A percentile compares a stretch with the other conserved stretches of the same genome.
Evolutionary conservation across 2,888 invertebrate species (phyloP).

Genomic region (Plebejus anna): DNA sequence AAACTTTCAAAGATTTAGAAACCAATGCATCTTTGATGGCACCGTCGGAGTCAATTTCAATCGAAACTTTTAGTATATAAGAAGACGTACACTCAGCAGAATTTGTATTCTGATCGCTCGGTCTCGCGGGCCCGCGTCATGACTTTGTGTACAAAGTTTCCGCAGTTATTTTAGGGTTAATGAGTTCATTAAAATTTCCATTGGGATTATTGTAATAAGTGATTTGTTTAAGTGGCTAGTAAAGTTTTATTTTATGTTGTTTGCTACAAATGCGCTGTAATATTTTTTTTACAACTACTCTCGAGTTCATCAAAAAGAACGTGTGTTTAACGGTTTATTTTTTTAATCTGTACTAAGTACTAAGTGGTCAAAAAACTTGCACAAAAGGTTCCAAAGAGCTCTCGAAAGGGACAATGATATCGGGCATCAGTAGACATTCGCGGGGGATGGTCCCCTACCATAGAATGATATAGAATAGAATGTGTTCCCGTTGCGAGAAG

Average conservation of each 20-base stretch:
- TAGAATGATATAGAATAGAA: not conserved
- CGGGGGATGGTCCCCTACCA: not conserved
- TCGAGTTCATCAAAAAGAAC: not conserved
- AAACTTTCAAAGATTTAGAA: conserved; percentile 7
- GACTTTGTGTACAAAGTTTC: not conserved
- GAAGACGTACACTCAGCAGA: not conserved
- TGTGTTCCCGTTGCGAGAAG: conserved; percentile 32
- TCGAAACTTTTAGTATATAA: not conserved
- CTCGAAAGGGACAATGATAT: conserved; percentile 45
- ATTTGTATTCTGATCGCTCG: conserved; percentile 15
- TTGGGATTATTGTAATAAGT: conserved; percentile 9
- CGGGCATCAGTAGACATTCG: conserved; percentile 48
- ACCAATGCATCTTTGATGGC: conserved; percentile 8
- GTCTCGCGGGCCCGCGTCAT: not conserved
- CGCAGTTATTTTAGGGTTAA: not conserved
- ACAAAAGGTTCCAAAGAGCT: conserved; percentile 33
- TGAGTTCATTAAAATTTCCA: not conserved
- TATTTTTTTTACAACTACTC: not conserved
- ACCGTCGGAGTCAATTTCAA: not conserved
- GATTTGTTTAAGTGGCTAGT: not conserved
- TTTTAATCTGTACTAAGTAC: conserved; percentile 13
- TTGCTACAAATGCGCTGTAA: too few species aligned
- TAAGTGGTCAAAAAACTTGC: conserved; percentile 13
- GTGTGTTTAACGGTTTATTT: not conserved
- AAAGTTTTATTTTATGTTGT: not conserved